Base-by-base conservation (phyloP, 2,113 vertebrate species). In the Muntiacus muntjak region DNA sequence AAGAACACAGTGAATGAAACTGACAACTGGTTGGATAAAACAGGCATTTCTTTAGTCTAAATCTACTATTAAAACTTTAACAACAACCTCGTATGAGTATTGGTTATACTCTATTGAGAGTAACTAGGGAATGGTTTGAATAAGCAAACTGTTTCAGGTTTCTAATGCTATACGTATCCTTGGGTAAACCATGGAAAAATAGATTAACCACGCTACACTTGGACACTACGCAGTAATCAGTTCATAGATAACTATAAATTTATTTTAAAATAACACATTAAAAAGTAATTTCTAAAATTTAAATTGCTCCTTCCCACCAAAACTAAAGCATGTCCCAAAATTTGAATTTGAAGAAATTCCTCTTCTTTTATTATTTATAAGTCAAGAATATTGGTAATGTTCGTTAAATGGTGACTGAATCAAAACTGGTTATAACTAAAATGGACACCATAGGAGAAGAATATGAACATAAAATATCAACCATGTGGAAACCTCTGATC, bases 371-470 rank as follows among this genome's bases (percentile, higher is more conserved):
- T 89, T 76, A 87, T 30, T 52, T 58, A 1, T 91, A 93, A 86
- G 54, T 67, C 33, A 97, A 93, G 25, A 36, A 28, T 95, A 82
- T n/a, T 86, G 19, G 58, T n/a, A 91, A 79, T 86, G 25, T 74
- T 45, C 17, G 1, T 21, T 74, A 26, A 91, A 87, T 6, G 57
- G 19, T n/a, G 71, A 88, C n/a, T 83, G 3, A 95, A 89, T 89
- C 89, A 96, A 94, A 98, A 94, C 7, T 89, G 19, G 33, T 50
- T 93, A 36, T 71, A 83, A 95, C n/a, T 50, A 78, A 95, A 95
- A 94, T 40, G 89, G 58, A 33, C 11, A 64, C 26, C 8, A 76
- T 1, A 33, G 57, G 71, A 93, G 50, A 94, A 67, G 10, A 83
- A 90, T 47, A 82, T 54, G 28, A 87, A 96, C 33, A n/a, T 12